These are phyloP conservation scores for Pampus argenteus DNA, from an alignment of 2,797 vertebrate species.

Conservation along the genomic window DNA sequence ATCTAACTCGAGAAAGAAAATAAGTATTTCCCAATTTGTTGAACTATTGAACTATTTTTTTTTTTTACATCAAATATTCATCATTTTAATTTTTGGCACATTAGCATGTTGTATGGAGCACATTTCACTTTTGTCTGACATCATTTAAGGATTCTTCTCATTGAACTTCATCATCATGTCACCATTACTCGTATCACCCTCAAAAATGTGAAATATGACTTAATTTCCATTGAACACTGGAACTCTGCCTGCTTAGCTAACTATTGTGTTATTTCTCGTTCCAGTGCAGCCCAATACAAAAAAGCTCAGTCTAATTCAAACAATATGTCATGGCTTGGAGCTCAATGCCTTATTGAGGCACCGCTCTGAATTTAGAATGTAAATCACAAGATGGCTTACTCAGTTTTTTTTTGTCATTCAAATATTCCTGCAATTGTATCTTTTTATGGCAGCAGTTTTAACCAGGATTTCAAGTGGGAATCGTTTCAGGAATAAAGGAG, in stretches of 20 bases:
- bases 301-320: slow-evolving; percentile 61
- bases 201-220: slow-evolving; percentile 51
- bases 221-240: slow-evolving; percentile 46
- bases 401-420: slow-evolving; percentile 59
- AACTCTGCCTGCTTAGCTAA: slow-evolving; percentile 38
- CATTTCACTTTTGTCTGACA: slow-evolving; percentile 40
- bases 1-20: slow-evolving; percentile 1
- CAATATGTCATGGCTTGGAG: slow-evolving; percentile 46
- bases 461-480: slow-evolving; percentile 36
- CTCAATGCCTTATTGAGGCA: slow-evolving; percentile 22
- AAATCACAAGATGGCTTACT: slow-evolving; percentile 43
- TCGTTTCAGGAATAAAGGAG: slow-evolving; percentile 35
- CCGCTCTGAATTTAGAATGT: slow-evolving; percentile 43
- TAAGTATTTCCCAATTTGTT: slow-evolving; percentile 15
- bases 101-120: slow-evolving; percentile 20
- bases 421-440: slow-evolving; percentile 44
- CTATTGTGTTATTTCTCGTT: slow-evolving; percentile 54
- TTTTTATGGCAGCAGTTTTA: slow-evolving; percentile 50
- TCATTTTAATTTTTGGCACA: slow-evolving; percentile 14
- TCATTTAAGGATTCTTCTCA: slow-evolving; percentile 35
- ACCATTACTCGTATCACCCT: slow-evolving; percentile 41
- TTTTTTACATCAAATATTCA: slow-evolving; percentile 4
- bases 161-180: slow-evolving; percentile 39
- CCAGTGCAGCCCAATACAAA: slow-evolving; percentile 54
- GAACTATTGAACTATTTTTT: slow-evolving; percentile 1